These are phyloP conservation scores for Heliothis subflexa DNA, from an alignment of 1,140 invertebrate genomes.

Conservation along the genomic window DNA sequence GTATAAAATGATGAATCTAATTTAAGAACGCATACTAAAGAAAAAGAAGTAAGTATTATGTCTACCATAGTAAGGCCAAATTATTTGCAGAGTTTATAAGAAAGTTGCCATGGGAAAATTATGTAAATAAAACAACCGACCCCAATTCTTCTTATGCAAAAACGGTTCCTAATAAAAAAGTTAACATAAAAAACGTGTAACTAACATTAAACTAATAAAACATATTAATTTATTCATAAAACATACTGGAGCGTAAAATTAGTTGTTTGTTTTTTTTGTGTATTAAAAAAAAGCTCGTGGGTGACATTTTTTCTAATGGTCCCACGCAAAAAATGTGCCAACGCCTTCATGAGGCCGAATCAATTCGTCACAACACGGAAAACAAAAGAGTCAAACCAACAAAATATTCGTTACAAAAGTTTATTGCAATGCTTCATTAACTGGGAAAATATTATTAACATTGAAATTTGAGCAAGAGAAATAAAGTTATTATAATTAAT, in stretches of 20 bases:
- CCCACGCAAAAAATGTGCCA: conserved; percentile 65
- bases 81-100: background rate
- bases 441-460: conserved; percentile 21
- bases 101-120: background rate
- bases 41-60: too few species aligned
- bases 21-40: too few species aligned
- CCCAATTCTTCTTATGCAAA: conserved; percentile 14
- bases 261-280: conserved; percentile 63
- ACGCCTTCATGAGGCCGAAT: conserved; percentile 55
- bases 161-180: background rate
- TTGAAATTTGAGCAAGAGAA: background rate
- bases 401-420: conserved; percentile 14
- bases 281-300: conserved; percentile 68
- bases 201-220: conserved; percentile 32
- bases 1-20: background rate
- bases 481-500: background rate
- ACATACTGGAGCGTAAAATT: conserved; percentile 70
- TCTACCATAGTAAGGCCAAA: background rate
- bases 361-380: conserved; percentile 57
- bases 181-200: background rate
- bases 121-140: background rate
- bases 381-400: conserved; percentile 26
- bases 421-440: conserved; percentile 4
- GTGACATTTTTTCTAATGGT: conserved; percentile 78
- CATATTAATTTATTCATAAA: conserved; percentile 66